phyloP scores from a whole-genome alignment of 2,113 vertebrate genomes.

The Spizaetus ornatus region DNA sequence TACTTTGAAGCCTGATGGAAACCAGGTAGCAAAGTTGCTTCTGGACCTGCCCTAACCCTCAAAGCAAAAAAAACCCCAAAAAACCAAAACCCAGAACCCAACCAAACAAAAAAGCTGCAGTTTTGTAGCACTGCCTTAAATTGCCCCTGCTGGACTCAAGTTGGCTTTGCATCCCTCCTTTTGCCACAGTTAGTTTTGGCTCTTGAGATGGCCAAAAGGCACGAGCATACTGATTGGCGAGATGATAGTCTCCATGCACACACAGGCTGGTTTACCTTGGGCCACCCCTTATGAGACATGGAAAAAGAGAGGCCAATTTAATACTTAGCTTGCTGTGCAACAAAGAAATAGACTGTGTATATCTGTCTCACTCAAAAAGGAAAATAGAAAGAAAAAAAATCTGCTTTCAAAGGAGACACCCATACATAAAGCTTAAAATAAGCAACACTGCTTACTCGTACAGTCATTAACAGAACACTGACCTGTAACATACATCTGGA shows the following conservation, averaged over 20 bases:
- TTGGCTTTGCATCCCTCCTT: constrained; percentile 1
- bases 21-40: neutral
- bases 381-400: neutral
- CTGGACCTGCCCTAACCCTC: neutral
- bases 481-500: constrained; percentile 98
- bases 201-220: neutral
- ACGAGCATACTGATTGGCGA: neutral
- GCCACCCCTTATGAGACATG: neutral
- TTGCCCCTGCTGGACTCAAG: neutral
- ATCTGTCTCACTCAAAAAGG: neutral
- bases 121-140: neutral
- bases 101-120: neutral
- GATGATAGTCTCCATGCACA: neutral
- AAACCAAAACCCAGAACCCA: neutral
- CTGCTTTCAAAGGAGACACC: neutral
- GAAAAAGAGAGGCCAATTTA: neutral
- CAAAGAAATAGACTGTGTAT: neutral
- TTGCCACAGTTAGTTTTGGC: neutral
- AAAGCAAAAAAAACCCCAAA: neutral
- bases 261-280: neutral
- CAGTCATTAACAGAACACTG: constrained; percentile 61
- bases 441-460: neutral
- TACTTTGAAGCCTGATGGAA: neutral
- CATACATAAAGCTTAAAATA: neutral
- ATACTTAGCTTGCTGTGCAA: neutral